phyloP scores from a whole-genome alignment of 2,113 vertebrate genomes.

The Protomyctophum bolini region DNA sequence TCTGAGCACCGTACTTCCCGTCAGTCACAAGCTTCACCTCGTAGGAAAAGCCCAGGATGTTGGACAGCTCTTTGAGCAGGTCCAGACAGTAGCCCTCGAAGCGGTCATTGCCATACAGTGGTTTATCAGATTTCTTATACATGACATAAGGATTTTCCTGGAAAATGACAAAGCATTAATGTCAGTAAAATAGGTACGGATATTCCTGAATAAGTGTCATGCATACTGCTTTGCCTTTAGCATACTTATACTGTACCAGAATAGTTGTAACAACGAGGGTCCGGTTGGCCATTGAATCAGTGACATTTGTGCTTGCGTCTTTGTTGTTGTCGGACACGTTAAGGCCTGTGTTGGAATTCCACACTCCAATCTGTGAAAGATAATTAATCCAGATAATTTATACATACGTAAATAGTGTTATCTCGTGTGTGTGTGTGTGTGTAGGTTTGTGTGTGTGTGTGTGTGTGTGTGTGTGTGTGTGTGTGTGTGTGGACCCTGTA shows the following conservation, averaged over 20 bases:
- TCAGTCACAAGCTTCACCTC: constrained; percentile 95
- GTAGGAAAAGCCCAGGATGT: constrained; percentile 95
- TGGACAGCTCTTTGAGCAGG: constrained; percentile 94
- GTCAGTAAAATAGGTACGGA: background rate
- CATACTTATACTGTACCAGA: constrained; percentile 81
- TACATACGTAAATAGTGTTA: too few species aligned
- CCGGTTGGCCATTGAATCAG: constrained; percentile 92
- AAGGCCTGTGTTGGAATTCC: constrained; percentile 96
- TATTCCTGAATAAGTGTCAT: background rate
- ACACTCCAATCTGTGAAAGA: constrained; percentile 87
- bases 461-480: too few species aligned
- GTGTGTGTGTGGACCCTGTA: too few species aligned
- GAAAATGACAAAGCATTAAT: constrained; percentile 14
- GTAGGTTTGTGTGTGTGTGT: too few species aligned
- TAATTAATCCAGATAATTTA: too few species aligned
- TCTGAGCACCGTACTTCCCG: constrained; percentile 98
- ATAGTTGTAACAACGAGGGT: constrained; percentile 97
- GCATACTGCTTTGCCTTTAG: background rate
- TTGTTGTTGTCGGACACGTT: constrained; percentile 91
- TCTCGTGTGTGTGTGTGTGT: too few species aligned
- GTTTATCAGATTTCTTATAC: constrained; percentile 98
- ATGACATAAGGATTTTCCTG: constrained; percentile 99
- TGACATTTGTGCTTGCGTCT: constrained; percentile 87
- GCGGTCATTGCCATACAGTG: constrained; percentile 94
- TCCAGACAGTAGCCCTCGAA: constrained; percentile 98